Evolutionary conservation across 1,140 invertebrate species (phyloP).

Genomic region (Oedothorax gibbosus): DNA sequence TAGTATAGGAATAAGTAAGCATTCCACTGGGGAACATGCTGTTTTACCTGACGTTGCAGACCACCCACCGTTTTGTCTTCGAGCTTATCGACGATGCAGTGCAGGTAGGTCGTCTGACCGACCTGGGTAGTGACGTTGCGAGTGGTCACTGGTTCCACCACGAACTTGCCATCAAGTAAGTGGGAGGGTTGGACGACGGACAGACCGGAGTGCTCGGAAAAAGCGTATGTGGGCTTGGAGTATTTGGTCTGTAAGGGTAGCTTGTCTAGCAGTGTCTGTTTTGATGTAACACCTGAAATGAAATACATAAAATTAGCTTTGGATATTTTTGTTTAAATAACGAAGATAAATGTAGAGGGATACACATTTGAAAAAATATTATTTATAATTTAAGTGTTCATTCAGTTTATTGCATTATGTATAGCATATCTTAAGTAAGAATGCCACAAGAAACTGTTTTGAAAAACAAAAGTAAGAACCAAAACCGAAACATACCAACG

Average conservation of each 20-base stretch:
- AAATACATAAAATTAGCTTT: too few relatives aligned
- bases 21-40: constrained; percentile 52
- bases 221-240: constrained; percentile 39
- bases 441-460: too few relatives aligned
- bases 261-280: constrained; percentile 6
- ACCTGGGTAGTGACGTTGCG: constrained; percentile 63
- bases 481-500: too few relatives aligned
- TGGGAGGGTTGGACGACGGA: constrained; percentile 30
- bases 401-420: too few relatives aligned
- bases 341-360: too few relatives aligned
- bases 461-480: too few relatives aligned
- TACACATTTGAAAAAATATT: too few relatives aligned
- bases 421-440: too few relatives aligned
- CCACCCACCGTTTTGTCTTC: constrained; percentile 86
- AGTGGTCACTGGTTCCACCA: constrained; percentile 50
- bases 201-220: constrained; percentile 36
- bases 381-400: too few relatives aligned
- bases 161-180: constrained; percentile 43
- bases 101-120: constrained; percentile 72
- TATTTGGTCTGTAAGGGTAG: not conserved
- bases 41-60: constrained; percentile 55
- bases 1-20: not conserved
- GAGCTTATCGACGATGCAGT: constrained; percentile 85
- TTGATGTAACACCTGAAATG: constrained; percentile 34
- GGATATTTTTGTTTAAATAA: too few relatives aligned